Percentiles rank a stretch among this genome's conserved stretches.
These are phyloP conservation scores for Sebastes flavidus DNA, from an alignment of 2,797 vertebrate species.

Conservation along the genomic window DNA sequence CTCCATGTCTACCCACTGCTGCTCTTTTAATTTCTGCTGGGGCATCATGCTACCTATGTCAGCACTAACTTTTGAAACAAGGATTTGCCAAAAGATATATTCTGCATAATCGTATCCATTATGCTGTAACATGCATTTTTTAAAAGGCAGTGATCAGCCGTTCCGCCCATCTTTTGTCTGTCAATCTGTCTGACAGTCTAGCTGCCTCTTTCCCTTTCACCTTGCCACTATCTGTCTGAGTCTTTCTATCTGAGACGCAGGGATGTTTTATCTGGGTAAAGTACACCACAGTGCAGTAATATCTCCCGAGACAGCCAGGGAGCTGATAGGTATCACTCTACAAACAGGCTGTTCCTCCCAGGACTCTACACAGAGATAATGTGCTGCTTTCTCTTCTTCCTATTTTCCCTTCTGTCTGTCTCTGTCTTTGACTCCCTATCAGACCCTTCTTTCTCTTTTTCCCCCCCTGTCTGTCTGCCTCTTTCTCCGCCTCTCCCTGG, in stretches of 20 bases:
- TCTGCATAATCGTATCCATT: constrained; percentile 18
- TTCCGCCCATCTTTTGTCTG: constrained; percentile 53
- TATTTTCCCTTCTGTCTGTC: constrained; percentile 24
- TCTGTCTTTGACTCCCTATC: constrained; percentile 36
- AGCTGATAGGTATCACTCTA: constrained; percentile 81
- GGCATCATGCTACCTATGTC: background rate
- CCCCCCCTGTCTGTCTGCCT: background rate
- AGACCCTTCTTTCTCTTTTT: constrained; percentile 12
- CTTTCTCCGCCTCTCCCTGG: background rate
- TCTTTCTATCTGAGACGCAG: constrained; percentile 64
- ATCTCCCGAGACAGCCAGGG: constrained; percentile 75
- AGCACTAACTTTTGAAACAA: background rate
- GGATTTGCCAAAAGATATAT: background rate
- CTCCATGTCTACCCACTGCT: too few relatives aligned
- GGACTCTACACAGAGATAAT: constrained; percentile 71
- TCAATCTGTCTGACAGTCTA: constrained; percentile 51
- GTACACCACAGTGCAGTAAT: constrained; percentile 75
- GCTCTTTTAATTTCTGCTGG: background rate
- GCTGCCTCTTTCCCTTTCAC: constrained; percentile 66
- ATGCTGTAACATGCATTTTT: constrained; percentile 26
- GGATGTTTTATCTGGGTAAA: constrained; percentile 76
- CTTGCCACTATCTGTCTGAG: constrained; percentile 71
- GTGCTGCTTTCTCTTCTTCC: constrained; percentile 50
- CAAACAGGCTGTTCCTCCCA: constrained; percentile 77
- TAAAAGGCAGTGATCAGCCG: constrained; percentile 35